These are phyloP conservation scores for Nettapus auritus DNA, from an alignment of 2,113 vertebrate genomes.

Conservation along the genomic window DNA sequence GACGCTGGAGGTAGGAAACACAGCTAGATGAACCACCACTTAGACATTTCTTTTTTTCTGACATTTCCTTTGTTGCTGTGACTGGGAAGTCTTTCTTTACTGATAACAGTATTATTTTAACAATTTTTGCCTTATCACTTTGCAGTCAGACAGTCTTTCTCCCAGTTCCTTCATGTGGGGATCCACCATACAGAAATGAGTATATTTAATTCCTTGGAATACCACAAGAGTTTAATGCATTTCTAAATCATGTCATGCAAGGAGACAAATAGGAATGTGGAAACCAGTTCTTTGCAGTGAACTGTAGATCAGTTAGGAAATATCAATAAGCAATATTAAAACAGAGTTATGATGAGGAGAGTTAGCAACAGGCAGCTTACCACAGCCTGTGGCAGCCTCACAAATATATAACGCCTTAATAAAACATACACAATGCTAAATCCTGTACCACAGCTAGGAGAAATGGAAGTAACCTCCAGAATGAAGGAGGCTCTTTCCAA, in stretches of 20 bases:
- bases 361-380: neutral
- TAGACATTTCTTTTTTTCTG: neutral
- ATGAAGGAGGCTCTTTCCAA: neutral
- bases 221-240: neutral
- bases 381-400: accelerated
- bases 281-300: neutral
- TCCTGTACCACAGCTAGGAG: neutral
- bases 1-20: neutral
- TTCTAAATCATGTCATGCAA: neutral
- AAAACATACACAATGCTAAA: neutral
- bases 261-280: neutral
- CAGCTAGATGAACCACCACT: neutral
- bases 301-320: neutral
- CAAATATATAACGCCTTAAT: neutral
- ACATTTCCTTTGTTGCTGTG: neutral
- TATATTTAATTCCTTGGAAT: neutral
- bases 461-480: slow-evolving; percentile 7
- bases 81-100: neutral
- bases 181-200: neutral
- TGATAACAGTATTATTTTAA: neutral
- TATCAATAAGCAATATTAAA: neutral
- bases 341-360: neutral
- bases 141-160: neutral
- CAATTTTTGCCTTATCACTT: neutral
- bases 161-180: neutral